Evolutionary conservation across 2,797 vertebrate species (phyloP), one percentile per base, ranked within the genome.

Genomic region (Pseudomugil gertrudae): DNA sequence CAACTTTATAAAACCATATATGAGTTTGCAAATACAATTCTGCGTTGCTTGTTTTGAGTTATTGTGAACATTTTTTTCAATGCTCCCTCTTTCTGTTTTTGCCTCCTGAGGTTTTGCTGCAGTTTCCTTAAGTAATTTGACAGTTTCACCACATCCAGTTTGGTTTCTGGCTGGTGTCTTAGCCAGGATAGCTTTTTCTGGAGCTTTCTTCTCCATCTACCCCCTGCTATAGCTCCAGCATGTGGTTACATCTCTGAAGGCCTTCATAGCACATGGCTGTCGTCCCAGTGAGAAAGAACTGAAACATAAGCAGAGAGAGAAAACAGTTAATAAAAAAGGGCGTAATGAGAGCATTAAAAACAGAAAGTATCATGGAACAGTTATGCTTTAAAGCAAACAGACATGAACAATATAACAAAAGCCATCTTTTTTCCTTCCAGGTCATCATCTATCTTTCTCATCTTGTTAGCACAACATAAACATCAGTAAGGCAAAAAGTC

Each of bases 91-190:
- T 38, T 75, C 56, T 76, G 63, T 85, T 82, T 84, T 83, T 27
- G 60, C 79, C 80, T 89, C 78, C 86, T 91, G 91, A 91, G 89
- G 90, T 94, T 91, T 91, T 84, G 81, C 87, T 91, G 89, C 91
- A 85, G 87, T 92, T 94, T 94, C 92, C 90, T 92, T 91, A 86
- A 90, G 91, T 93, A 93, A 94, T 94, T 93, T 94, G 92, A 93
- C 92, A 92, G 92, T 87, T 93, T 91, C 86, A 94, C 93, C 94
- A 94, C 93, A 95, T 94, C 92, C 94, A 94, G 89, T 92, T 91
- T 90, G 93, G 92, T 93, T 92, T 92, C 88, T 90, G 86, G 87
- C 89, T 81, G 87, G 88, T 90, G 88, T 90, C 83, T 91, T 90
- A 89, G 90, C 89, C 84, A 65, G 68, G 75, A 87, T 59, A 72